phyloP scores from a whole-genome alignment of 2,113 vertebrate genomes.

The Pristiophorus japonicus region DNA sequence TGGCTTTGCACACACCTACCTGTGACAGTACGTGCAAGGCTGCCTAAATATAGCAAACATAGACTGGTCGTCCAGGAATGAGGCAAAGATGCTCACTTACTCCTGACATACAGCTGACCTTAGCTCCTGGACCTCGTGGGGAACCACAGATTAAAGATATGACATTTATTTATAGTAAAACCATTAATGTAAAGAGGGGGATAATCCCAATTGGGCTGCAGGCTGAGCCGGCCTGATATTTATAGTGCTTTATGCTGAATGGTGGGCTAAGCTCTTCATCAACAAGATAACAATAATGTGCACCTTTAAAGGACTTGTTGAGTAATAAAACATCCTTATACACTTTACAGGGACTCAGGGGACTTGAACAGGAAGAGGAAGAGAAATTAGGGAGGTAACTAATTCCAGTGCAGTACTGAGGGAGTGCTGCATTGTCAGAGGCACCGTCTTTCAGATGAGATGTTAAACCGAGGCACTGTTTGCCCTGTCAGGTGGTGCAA shows the following conservation, averaged over 20 bases:
- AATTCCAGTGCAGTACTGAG: background rate
- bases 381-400: background rate
- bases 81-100: background rate
- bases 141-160: background rate
- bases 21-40: background rate
- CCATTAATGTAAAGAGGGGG: background rate
- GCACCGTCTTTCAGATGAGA: background rate
- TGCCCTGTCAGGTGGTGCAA: background rate
- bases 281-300: background rate
- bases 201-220: background rate
- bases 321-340: background rate
- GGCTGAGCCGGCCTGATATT: background rate
- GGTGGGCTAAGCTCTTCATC: background rate
- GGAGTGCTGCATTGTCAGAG: background rate
- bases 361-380: background rate
- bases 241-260: background rate
- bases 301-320: background rate
- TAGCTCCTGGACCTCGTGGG: background rate
- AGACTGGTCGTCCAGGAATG: background rate
- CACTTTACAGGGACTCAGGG: background rate
- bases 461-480: background rate
- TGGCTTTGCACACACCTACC: background rate
- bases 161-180: conserved; percentile 21
- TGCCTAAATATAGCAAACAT: background rate
- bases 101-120: background rate